These are phyloP conservation scores for Orycteropus afer DNA, from an alignment of 2,113 vertebrate species.

Conservation along the genomic window DNA sequence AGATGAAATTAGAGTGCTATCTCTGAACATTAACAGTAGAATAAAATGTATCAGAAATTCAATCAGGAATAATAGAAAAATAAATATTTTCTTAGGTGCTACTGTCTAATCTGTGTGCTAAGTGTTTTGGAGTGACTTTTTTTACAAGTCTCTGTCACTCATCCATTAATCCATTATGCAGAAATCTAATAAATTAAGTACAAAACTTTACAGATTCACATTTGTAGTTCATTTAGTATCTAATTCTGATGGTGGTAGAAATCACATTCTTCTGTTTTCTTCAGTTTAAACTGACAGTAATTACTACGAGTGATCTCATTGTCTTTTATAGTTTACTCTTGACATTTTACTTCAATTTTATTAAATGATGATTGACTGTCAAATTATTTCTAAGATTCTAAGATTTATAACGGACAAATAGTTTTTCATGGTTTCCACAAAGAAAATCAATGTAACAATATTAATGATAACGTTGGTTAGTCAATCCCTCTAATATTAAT, in stretches of 20 bases:
- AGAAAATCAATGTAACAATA: conserved; percentile 30
- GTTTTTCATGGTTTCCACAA: conserved; percentile 37
- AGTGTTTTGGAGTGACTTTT: background rate
- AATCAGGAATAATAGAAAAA: conserved; percentile 25
- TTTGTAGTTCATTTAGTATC: conserved; percentile 54
- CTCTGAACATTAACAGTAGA: background rate
- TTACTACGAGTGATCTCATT: conserved; percentile 47
- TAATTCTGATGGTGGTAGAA: conserved; percentile 49
- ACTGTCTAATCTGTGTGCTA: background rate
- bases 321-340: conserved; percentile 56
- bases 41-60: conserved; percentile 29
- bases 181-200: conserved; percentile 43
- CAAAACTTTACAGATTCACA: conserved; percentile 8
- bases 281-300: conserved; percentile 61
- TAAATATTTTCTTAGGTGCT: conserved; percentile 17
- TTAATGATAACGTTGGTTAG: background rate
- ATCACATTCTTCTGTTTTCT: conserved; percentile 40
- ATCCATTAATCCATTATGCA: conserved; percentile 45
- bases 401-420: conserved; percentile 58
- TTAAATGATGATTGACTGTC: conserved; percentile 52
- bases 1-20: conserved; percentile 21
- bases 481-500: background rate
- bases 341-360: conserved; percentile 65
- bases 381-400: conserved; percentile 66
- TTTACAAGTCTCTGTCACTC: conserved; percentile 23